phyloP scores from a whole-genome alignment of 1,140 invertebrate genomes.

The Cydia pomonella region DNA sequence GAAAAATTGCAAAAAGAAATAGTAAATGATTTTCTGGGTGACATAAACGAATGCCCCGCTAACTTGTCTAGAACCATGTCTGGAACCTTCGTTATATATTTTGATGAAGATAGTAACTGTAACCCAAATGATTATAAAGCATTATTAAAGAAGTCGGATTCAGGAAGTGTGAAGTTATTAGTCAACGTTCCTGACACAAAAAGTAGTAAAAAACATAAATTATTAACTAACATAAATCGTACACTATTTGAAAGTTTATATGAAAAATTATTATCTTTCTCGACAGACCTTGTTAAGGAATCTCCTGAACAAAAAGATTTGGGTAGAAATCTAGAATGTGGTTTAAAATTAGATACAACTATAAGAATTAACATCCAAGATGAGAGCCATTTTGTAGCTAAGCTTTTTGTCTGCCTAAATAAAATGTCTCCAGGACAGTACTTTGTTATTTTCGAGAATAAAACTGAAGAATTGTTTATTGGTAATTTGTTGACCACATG shows the following conservation, averaged over 20 bases:
- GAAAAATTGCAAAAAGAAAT: conserved; percentile 51
- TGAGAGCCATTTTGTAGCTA: conserved; percentile 37
- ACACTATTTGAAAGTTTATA: conserved; percentile 38
- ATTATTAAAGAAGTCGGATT: conserved; percentile 51
- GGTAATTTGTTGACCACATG: conserved; percentile 46
- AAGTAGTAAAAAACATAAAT: conserved; percentile 27
- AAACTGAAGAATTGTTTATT: conserved; percentile 53
- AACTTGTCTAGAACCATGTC: conserved; percentile 47
- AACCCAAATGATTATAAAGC: conserved; percentile 43
- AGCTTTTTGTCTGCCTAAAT: conserved; percentile 44
- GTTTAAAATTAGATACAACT: conserved; percentile 49
- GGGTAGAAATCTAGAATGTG: conserved; percentile 44
- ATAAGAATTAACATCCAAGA: conserved; percentile 43
- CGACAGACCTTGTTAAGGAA: conserved; percentile 30
- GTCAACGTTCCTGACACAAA: conserved; percentile 36
- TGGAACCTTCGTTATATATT: conserved; percentile 46
- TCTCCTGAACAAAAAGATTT: conserved; percentile 13
- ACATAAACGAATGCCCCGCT: conserved; percentile 43
- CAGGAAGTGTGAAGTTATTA: conserved; percentile 57
- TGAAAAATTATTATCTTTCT: conserved; percentile 37
- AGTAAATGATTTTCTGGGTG: conserved; percentile 44
- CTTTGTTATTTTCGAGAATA: conserved; percentile 49
- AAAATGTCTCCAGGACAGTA: conserved; percentile 50
- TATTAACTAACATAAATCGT: conserved; percentile 36
- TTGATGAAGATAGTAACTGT: conserved; percentile 37